phyloP scores from a whole-genome alignment of 2,113 vertebrate genomes.

The Nyctereutes procyonoides region DNA sequence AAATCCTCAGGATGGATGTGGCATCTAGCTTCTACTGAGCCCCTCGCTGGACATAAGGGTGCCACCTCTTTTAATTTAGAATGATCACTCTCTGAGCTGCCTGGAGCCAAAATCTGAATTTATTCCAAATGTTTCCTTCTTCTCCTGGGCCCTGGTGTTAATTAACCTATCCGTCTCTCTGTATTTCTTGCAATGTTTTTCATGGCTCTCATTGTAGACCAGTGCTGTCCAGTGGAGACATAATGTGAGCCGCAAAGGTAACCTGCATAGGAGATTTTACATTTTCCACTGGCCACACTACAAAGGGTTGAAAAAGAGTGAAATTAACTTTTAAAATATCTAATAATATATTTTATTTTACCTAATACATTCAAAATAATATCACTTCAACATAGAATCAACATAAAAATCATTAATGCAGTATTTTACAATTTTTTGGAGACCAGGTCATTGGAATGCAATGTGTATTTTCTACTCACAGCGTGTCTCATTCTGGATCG shows the following conservation, averaged over 20 bases:
- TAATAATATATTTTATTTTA: constrained; percentile 10
- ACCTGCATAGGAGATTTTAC: background rate
- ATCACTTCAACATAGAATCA: background rate
- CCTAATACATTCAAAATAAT: background rate
- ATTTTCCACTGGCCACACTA: background rate
- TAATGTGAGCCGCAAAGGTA: background rate
- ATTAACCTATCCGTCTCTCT: background rate
- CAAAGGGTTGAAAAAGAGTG: background rate
- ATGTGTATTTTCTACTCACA: background rate
- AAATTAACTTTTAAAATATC: constrained; percentile 17
- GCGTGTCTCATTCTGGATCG: background rate
- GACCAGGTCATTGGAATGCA: background rate
- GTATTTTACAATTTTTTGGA: background rate
- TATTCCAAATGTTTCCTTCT: background rate
- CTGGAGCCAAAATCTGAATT: constrained; percentile 65
- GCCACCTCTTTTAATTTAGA: constrained; percentile 53
- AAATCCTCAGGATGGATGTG: accelerated
- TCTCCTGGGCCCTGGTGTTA: background rate
- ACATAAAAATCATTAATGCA: background rate
- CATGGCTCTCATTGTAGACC: background rate
- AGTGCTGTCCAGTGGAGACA: background rate
- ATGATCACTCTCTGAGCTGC: background rate
- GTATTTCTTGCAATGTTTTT: background rate
- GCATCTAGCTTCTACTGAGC: background rate
- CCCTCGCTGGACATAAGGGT: background rate